phyloP scores from a whole-genome alignment of 1,140 invertebrate species.

The Ceratina calcarata region DNA sequence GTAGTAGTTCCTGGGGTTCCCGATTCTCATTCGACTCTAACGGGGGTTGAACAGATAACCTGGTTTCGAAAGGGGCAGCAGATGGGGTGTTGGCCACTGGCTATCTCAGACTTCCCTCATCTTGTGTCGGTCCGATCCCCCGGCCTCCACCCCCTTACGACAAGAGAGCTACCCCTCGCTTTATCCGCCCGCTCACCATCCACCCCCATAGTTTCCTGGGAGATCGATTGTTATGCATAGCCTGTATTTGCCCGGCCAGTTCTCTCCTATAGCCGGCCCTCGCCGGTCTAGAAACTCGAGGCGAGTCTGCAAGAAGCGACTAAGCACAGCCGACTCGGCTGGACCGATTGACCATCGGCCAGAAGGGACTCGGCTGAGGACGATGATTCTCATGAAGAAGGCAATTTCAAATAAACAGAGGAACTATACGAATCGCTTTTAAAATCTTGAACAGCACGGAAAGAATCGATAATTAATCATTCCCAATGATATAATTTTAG shows the following conservation, averaged over 20 bases:
- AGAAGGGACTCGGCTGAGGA: conserved; percentile 56
- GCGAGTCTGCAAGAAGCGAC: conserved; percentile 65
- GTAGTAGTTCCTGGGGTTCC: conserved; percentile 40
- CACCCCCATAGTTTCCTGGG: conserved; percentile 78
- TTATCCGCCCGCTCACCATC: conserved; percentile 75
- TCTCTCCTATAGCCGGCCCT: conserved; percentile 57
- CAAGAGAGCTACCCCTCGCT: conserved; percentile 54
- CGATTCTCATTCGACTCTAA: conserved; percentile 59
- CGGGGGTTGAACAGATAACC: conserved; percentile 64
- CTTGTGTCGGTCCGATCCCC: conserved; percentile 67
- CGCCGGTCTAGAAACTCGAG: conserved; percentile 59
- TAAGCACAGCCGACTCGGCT: conserved; percentile 12
- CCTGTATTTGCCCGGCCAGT: conserved; percentile 79
- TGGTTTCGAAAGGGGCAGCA: conserved; percentile 68
- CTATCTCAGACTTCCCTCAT: conserved; percentile 74
- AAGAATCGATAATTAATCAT: conserved; percentile 48
- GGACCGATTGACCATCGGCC: conserved; percentile 64
- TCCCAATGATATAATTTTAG: too few relatives aligned
- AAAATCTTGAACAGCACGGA: conserved; percentile 52
- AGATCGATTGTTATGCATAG: conserved; percentile 82
- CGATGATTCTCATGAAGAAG: conserved; percentile 54
- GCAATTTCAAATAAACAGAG: conserved; percentile 65
- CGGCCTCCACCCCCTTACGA: conserved; percentile 61
- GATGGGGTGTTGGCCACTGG: conserved; percentile 75
- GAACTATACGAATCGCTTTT: conserved; percentile 64